Base-by-base conservation (phyloP, 2,113 vertebrate genomes). In the Saguinus midas region DNA sequence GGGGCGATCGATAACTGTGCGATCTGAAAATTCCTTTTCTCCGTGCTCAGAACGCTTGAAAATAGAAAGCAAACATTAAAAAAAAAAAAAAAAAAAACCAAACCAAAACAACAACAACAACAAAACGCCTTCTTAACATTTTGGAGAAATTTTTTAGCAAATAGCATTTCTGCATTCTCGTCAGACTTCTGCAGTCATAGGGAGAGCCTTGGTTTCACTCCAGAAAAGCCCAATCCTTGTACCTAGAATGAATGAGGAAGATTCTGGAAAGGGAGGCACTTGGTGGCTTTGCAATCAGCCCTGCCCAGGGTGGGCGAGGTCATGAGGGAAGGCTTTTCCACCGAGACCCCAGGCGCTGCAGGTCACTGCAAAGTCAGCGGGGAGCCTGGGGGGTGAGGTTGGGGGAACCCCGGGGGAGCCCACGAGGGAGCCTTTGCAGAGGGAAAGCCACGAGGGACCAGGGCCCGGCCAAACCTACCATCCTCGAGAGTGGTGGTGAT, bases 401-500 rank as follows among this genome's bases (percentile, higher is more conserved):
- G 50, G 13, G 8, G 45, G 50, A 55, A 0, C n/a, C 27, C 0
- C 29, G 2, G 14, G 45, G 1, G 1, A 0, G 45, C 8, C 6
- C 17, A 40, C 0, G 76, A 73, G 48, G 50, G 13, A 13, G 40
- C 8, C 32, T 5, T 9, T 7, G 40, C 29, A 29, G 52, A 79
- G 72, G 55, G 37, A 1, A 8, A 50, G 27, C n/a, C 17, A n/a
- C 1, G 76, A 70, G 45, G 61, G 14, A 9, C 12, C n/a, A 5
- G 5, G 6, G 29, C 37, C 37, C 0, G 37, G 4, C 32, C 0
- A 16, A 8, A 98, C 99, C 90, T 98, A 99, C 99, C 99, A 0
- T 99, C 99, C 98, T 99, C 99, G 94, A 99, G 98, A 21, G 99
- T 99, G 84, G 99, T 99, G 96, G 99, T 99, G 98, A 99, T 99